Evolutionary conservation across 2,888 invertebrate genomes (phyloP).

Genomic region (Abscondita cerata): DNA sequence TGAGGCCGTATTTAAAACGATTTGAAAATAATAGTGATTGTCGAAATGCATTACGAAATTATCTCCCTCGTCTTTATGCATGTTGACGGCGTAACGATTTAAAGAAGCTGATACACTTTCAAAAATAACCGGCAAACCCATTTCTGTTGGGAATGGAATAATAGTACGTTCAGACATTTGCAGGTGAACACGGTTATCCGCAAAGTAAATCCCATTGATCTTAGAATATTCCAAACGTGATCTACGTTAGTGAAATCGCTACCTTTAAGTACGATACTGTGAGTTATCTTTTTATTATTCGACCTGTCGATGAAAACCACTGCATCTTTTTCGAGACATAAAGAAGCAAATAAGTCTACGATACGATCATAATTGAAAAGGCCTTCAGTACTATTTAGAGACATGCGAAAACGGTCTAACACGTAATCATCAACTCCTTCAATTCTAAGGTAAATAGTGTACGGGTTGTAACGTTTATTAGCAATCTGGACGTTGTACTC

Average conservation of each 20-base stretch:
- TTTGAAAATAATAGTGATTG: slow-evolving; percentile 46
- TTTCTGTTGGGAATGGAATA: slow-evolving; percentile 53
- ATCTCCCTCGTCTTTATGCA: slow-evolving; percentile 43
- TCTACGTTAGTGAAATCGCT: slow-evolving; percentile 30
- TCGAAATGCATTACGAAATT: slow-evolving; percentile 47
- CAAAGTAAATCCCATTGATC: too few species aligned
- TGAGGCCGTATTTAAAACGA: slow-evolving; percentile 52
- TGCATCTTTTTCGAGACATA: slow-evolving; percentile 36
- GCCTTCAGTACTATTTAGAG: slow-evolving; percentile 22
- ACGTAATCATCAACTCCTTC: slow-evolving; percentile 37
- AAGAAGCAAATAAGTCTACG: slow-evolving; percentile 20
- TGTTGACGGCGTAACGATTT: slow-evolving; percentile 40
- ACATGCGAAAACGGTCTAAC: slow-evolving; percentile 32
- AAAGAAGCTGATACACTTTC: slow-evolving; percentile 48
- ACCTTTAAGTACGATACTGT: not conserved
- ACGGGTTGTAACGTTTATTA: slow-evolving; percentile 32
- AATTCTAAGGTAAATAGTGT: slow-evolving; percentile 34
- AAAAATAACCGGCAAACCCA: slow-evolving; percentile 55
- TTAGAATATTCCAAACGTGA: slow-evolving; percentile 35
- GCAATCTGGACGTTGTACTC: slow-evolving; percentile 35
- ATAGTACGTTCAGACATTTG: slow-evolving; percentile 22
- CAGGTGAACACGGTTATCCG: slow-evolving; percentile 23
- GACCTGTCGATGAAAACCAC: slow-evolving; percentile 39
- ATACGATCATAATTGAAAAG: slow-evolving; percentile 35
- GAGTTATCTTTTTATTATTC: slow-evolving; percentile 27